These are phyloP conservation scores for Ophiodon elongatus DNA, from an alignment of 2,113 vertebrate species.

Conservation along the genomic window DNA sequence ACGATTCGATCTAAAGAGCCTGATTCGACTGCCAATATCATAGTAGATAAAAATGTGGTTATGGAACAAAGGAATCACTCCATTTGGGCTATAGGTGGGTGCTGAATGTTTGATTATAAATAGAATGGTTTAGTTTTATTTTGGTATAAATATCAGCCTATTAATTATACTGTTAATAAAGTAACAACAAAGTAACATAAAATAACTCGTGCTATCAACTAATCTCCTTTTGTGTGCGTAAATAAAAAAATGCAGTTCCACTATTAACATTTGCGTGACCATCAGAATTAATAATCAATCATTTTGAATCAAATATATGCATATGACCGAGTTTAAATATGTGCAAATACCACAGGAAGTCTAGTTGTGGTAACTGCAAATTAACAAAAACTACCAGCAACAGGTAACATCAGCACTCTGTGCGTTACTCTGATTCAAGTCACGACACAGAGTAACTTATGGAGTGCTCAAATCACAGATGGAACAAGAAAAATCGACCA, in stretches of 20 bases:
- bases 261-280: neutral
- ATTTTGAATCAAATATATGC: too few species aligned
- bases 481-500: neutral
- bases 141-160: neutral
- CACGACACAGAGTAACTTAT: neutral
- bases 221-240: neutral
- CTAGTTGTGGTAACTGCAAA: neutral
- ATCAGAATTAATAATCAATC: neutral
- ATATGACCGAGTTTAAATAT: neutral
- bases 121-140: neutral
- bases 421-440: too few species aligned
- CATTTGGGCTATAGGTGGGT: neutral
- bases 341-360: neutral
- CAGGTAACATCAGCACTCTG: neutral
- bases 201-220: neutral
- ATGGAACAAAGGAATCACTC: neutral
- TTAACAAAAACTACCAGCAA: neutral
- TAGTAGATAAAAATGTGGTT: neutral
- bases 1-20: neutral
- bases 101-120: neutral
- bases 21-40: neutral
- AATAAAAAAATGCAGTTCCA: neutral
- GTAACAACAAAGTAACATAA: neutral
- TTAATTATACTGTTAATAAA: neutral
- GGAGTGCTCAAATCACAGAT: neutral